A percentile compares a stretch with the other conserved stretches of the same genome.
Evolutionary conservation across 1,140 invertebrate species (phyloP).

Genomic region (Melanaphis sacchari): DNA sequence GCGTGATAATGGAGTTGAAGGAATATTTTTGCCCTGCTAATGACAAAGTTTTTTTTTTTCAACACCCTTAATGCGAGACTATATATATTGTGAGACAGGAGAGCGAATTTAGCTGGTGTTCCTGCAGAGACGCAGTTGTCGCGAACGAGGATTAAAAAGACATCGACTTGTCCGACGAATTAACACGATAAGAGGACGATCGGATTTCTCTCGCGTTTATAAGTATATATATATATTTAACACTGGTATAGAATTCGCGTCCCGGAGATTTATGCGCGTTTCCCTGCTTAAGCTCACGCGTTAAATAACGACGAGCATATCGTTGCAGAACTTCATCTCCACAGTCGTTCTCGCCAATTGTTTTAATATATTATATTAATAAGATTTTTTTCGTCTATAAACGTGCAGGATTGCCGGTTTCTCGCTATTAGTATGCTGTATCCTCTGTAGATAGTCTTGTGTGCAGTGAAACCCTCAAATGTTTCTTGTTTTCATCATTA

Average conservation of each 20-base stretch:
- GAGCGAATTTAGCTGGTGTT: not conserved
- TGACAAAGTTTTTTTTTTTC: constrained; percentile 24
- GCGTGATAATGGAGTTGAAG: constrained; percentile 45
- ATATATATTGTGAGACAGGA: not conserved
- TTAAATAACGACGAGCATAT: not conserved
- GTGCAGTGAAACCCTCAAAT: not conserved
- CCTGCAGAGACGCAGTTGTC: not conserved
- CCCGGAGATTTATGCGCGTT: not conserved
- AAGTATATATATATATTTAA: not conserved
- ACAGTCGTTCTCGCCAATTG: not conserved
- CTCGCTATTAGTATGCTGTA: not conserved
- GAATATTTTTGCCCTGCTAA: constrained; percentile 38
- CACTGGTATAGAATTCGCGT: not conserved
- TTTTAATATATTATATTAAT: constrained; percentile 1
- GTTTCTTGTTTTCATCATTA: not conserved
- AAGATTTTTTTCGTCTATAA: not conserved
- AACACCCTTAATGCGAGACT: constrained; percentile 23
- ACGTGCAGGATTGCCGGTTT: not conserved
- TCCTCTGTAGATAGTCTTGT: not conserved
- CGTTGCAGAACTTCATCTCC: not conserved
- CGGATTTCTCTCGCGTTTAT: not conserved
- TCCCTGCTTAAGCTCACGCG: not conserved
- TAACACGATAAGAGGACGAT: constrained; percentile 43
- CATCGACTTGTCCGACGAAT: constrained; percentile 48
- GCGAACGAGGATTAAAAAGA: constrained; percentile 38